Conservation (phyloP, 2,113 vertebrate species). For the Caranx melampygus region DNA sequence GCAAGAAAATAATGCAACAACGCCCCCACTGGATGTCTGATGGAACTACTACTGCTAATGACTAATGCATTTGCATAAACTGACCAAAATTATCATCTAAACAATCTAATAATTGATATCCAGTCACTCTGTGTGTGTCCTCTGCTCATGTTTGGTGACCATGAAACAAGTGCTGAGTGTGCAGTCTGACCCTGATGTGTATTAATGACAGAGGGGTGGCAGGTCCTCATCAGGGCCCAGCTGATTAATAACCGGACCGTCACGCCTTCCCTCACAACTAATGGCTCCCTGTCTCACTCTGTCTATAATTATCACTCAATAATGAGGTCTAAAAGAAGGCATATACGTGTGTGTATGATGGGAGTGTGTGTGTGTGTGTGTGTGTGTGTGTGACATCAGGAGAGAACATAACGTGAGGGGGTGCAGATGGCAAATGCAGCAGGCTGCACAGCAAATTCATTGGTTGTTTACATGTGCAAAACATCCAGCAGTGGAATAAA, state of each 20-base stretch:
- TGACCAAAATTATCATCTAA: conserved; percentile 14
- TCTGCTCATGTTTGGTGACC: background rate
- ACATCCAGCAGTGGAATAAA: background rate
- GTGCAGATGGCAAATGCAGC: background rate
- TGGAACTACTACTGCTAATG: conserved; percentile 54
- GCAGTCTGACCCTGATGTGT: conserved; percentile 63
- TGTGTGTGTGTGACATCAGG: conserved; percentile 1
- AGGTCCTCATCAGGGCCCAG: conserved; percentile 77
- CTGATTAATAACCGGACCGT: conserved; percentile 79
- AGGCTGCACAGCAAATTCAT: background rate
- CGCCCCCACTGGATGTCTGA: conserved; percentile 55
- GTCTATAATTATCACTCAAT: conserved; percentile 82
- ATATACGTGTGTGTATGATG: conserved; percentile 7
- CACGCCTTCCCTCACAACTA: conserved; percentile 73
- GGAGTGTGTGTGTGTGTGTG: conserved; percentile 21
- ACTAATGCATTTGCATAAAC: conserved; percentile 6
- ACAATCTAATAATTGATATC: conserved; percentile 39
- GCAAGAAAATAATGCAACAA: conserved; percentile 50
- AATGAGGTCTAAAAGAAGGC: conserved; percentile 74
- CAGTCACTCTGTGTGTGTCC: background rate
- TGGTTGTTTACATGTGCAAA: conserved; percentile 7
- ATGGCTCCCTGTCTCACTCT: conserved; percentile 71
- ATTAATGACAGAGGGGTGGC: conserved; percentile 72
- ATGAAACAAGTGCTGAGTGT: conserved; percentile 51
- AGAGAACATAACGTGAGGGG: background rate